Evolutionary conservation across 2,113 vertebrate species (phyloP).

Genomic region (Danio rerio): GRCz12tu NC_133191.1:20795501-20796000

Average conservation of each 20-base stretch:
- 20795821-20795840: conserved; percentile 51
- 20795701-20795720: conserved; percentile 99
- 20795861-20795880: conserved; percentile 98
- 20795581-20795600: conserved; percentile 60
- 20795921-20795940: conserved; percentile 95
- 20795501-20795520: conserved; percentile 76
- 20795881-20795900: conserved; percentile 89
- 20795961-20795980: conserved; percentile 91
- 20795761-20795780: conserved; percentile 98
- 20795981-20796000: conserved; percentile 89
- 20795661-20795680: conserved; percentile 25
- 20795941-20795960: conserved; percentile 91
- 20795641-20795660: conserved; percentile 77
- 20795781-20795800: conserved; percentile 52
- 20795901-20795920: conserved; percentile 94
- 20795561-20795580: conserved; percentile 88
- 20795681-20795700: conserved; percentile 91
- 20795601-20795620: conserved; percentile 4
- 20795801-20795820: conserved; percentile 65
- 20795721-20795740: conserved; percentile 97
- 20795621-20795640: conserved; percentile 28
- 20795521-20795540: conserved; percentile 75
- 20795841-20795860: conserved; percentile 99
- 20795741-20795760: conserved; percentile 98
- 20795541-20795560: conserved; percentile 89